These are phyloP conservation scores for Pedicia rivosa DNA, from an alignment of 2,888 invertebrate species.

Conservation along the genomic window DNA sequence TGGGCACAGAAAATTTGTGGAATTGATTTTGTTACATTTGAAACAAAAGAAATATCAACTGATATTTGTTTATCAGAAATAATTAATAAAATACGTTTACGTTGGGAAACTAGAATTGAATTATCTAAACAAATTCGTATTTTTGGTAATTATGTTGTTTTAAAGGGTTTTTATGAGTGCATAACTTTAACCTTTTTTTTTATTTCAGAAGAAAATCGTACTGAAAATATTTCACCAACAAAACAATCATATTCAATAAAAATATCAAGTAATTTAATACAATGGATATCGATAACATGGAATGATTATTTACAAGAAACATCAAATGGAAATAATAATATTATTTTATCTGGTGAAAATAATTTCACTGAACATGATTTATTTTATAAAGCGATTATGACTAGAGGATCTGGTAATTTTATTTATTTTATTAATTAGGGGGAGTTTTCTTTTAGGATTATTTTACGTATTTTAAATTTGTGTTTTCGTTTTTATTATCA, in stretches of 20 bases:
- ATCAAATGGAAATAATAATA: slow-evolving; percentile 15
- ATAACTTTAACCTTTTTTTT: too few species aligned
- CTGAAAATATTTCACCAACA: slow-evolving; percentile 30
- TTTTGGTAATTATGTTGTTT: slow-evolving; percentile 56
- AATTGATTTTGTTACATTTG: slow-evolving; percentile 50
- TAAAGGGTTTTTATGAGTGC: slow-evolving; percentile 42
- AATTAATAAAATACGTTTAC: slow-evolving; percentile 31
- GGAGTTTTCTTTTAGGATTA: too few species aligned
- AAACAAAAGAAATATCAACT: slow-evolving; percentile 1
- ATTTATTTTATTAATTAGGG: too few species aligned
- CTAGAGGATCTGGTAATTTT: slow-evolving; percentile 47
- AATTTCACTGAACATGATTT: slow-evolving; percentile 45
- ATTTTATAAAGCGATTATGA: slow-evolving; percentile 61
- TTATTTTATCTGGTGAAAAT: slow-evolving; percentile 39
- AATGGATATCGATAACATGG: slow-evolving; percentile 54
- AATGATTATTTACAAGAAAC: slow-evolving; percentile 32
- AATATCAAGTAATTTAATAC: slow-evolving; percentile 44
- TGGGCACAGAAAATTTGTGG: slow-evolving; percentile 90
- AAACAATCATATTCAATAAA: slow-evolving; percentile 18
- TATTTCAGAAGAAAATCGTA: slow-evolving; percentile 24
- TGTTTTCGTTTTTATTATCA: slow-evolving; percentile 2
- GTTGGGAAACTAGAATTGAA: slow-evolving; percentile 58
- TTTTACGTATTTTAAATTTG: slow-evolving; percentile 28
- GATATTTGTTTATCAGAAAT: not conserved
- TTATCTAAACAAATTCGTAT: slow-evolving; percentile 57